Conservation (phyloP, 1,140 invertebrate species). For the Pseudomyrmex concolor region DNA sequence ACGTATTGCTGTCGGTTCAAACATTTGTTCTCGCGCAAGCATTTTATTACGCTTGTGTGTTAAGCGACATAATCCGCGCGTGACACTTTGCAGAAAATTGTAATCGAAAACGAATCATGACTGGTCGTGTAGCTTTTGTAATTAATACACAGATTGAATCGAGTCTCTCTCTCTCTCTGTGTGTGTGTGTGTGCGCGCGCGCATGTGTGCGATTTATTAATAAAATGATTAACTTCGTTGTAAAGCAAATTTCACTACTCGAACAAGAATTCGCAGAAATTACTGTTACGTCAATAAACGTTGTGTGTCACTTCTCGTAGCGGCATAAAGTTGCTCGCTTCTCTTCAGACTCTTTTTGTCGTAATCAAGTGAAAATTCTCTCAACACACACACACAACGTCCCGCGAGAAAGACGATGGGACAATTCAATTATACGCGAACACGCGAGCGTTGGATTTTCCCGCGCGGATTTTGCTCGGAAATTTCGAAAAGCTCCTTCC, state of each 20-base stretch:
- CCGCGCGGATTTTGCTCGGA: slow-evolving; percentile 47
- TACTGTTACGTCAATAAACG: neutral
- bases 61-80: slow-evolving; percentile 4
- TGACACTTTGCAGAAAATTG: slow-evolving; percentile 11
- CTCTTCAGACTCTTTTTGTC: slow-evolving; percentile 7
- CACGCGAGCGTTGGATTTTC: slow-evolving; percentile 41
- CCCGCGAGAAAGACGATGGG: neutral
- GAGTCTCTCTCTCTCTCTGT: no score
- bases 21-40: slow-evolving; percentile 30
- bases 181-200: no score
- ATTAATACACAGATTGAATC: no score
- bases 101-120: slow-evolving; percentile 11
- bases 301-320: neutral
- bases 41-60: slow-evolving; percentile 39
- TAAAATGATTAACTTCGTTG: no score
- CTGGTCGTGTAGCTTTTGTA: neutral
- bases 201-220: no score
- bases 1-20: slow-evolving; percentile 1
- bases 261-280: neutral
- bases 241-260: no score
- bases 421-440: slow-evolving; percentile 58
- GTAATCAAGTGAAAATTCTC: slow-evolving; percentile 48
- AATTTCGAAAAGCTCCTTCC: slow-evolving; percentile 57
- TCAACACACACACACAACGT: slow-evolving; percentile 10
- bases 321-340: neutral